Evolutionary conservation across 1,140 invertebrate genomes (phyloP).

Genomic region (Drosophila micromelanica): DNA sequence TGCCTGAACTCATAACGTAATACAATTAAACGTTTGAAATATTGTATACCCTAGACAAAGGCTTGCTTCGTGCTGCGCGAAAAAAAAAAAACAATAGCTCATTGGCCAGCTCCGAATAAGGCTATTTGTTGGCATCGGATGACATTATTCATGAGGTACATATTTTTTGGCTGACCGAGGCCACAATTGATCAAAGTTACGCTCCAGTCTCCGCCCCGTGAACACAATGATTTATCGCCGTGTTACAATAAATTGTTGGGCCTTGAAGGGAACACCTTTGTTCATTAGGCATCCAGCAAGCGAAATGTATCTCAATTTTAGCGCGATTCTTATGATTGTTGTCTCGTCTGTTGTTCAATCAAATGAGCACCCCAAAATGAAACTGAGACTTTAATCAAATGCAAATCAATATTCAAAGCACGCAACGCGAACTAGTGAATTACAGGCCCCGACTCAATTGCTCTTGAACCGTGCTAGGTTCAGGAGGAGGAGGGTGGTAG

Average conservation of each 20-base stretch:
- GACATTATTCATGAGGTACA: constrained; percentile 39
- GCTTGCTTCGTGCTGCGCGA: too few relatives aligned
- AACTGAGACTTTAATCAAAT: constrained; percentile 62
- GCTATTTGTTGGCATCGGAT: constrained; percentile 42
- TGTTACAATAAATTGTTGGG: background rate
- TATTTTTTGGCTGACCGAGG: background rate
- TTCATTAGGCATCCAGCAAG: background rate
- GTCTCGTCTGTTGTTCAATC: constrained; percentile 28
- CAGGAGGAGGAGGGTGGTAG: too few relatives aligned
- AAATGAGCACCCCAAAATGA: constrained; percentile 29
- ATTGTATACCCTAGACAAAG: background rate
- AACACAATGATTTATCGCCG: background rate
- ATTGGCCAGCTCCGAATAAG: constrained; percentile 29
- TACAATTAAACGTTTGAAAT: constrained; percentile 13
- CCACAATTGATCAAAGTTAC: too few relatives aligned
- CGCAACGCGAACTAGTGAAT: constrained; percentile 29
- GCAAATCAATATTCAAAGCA: constrained; percentile 70
- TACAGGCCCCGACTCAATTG: background rate
- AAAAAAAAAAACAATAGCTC: too few relatives aligned
- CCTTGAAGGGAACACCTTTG: background rate
- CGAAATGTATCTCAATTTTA: background rate
- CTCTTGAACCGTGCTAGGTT: background rate
- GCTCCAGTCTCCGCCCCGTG: too few relatives aligned
- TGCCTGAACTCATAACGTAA: background rate
- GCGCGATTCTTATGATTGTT: background rate